These are phyloP conservation scores for Drosophila bunnanda DNA, from an alignment of 2,888 invertebrate species.

Conservation along the genomic window DNA sequence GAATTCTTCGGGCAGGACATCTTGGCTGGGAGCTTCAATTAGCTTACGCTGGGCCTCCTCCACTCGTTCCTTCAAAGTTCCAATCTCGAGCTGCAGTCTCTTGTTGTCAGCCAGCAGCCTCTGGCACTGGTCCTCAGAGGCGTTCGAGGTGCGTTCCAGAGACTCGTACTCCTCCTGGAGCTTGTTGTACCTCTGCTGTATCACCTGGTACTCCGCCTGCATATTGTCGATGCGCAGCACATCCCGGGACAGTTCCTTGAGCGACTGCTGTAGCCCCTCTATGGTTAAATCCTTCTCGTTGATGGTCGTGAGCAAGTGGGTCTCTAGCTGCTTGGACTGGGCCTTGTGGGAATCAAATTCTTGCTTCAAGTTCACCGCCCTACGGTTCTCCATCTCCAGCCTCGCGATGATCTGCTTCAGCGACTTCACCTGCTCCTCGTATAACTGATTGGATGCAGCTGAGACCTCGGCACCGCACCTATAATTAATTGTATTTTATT, in stretches of 20 bases:
- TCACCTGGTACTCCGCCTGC: conserved; percentile 67
- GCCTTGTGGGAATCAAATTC: conserved; percentile 85
- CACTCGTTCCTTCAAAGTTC: conserved; percentile 64
- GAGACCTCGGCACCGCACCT: conserved; percentile 64
- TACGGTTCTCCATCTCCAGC: conserved; percentile 78
- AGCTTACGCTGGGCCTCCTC: conserved; percentile 62
- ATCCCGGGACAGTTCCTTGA: conserved; percentile 61
- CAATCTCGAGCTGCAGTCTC: conserved; percentile 70
- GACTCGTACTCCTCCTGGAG: conserved; percentile 71
- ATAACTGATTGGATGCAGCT: conserved; percentile 78
- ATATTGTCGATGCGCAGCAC: conserved; percentile 66
- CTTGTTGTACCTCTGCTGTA: conserved; percentile 71
- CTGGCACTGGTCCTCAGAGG: conserved; percentile 58
- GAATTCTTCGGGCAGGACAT: background rate
- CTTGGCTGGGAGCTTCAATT: background rate
- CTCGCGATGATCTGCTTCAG: conserved; percentile 63
- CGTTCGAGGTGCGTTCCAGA: conserved; percentile 56
- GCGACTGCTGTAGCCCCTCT: conserved; percentile 59
- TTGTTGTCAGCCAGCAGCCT: conserved; percentile 70
- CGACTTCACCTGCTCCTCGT: conserved; percentile 83
- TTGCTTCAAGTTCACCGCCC: conserved; percentile 84
- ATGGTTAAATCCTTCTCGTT: conserved; percentile 83
- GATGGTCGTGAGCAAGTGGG: conserved; percentile 86
- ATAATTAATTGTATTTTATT: conserved; percentile 4
- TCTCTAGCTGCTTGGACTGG: conserved; percentile 71